Evolutionary conservation across 23 tunicate genomes (phyloP).

Genomic region (Trididemnum clinides): DNA sequence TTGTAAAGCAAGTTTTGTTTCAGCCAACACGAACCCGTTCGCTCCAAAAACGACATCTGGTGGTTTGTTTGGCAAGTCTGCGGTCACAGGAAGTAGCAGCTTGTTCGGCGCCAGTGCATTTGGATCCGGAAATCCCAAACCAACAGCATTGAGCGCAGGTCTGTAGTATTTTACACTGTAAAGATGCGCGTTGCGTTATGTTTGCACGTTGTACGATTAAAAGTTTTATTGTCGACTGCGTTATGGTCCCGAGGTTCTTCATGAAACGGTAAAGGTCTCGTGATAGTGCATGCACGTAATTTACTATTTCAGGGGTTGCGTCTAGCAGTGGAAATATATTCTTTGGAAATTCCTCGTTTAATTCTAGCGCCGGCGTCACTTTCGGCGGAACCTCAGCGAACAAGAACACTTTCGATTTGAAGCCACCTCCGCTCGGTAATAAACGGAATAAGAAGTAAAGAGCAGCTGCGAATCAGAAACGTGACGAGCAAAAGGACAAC

Average conservation of each 20-base stretch:
- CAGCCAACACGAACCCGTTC: neutral
- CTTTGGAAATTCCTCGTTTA: constrained; percentile 74
- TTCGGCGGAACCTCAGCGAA: constrained; percentile 62
- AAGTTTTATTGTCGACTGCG: too few species aligned
- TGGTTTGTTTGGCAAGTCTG: constrained; percentile 37
- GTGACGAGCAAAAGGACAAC: too few species aligned
- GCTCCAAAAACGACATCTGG: constrained; percentile 2
- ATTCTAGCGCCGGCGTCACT: constrained; percentile 86
- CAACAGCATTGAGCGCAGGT: constrained; percentile 84
- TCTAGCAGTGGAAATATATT: constrained; percentile 44
- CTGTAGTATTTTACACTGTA: neutral
- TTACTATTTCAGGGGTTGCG: constrained; percentile 23
- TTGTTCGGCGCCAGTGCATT: constrained; percentile 37
- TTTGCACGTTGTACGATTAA: too few species aligned
- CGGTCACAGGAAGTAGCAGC: constrained; percentile 3
- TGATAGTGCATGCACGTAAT: neutral
- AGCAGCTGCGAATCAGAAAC: too few species aligned
- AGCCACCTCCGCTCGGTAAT: constrained; percentile 50
- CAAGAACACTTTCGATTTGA: constrained; percentile 51
- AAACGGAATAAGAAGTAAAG: constrained; percentile 65
- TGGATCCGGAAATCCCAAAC: constrained; percentile 11
- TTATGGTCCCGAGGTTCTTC: neutral
- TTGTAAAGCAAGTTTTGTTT: too few species aligned
- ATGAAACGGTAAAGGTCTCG: neutral
- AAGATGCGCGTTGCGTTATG: neutral